A percentile compares a stretch with the other conserved stretches of the same genome.
These are phyloP conservation scores for Oreochromis grahami DNA, from an alignment of 2,797 vertebrate genomes.

Conservation along the genomic window DNA sequence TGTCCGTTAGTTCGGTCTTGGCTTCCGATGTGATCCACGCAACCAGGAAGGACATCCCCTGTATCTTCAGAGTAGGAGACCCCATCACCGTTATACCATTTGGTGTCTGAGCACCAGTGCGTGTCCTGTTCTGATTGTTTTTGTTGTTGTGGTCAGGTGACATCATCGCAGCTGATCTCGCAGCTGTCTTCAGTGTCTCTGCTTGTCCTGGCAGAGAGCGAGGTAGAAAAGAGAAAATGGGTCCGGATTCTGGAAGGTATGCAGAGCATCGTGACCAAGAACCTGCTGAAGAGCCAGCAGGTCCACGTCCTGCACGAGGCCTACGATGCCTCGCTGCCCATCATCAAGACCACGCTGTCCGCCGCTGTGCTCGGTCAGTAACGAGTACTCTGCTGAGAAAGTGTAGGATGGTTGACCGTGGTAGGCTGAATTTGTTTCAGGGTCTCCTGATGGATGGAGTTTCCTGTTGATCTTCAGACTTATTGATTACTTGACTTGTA, in stretches of 20 bases:
- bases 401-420: not conserved
- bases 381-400: not conserved
- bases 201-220: slow-evolving; percentile 91
- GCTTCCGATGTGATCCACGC: slow-evolving; percentile 96
- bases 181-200: slow-evolving; percentile 86
- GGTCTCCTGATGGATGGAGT: not conserved
- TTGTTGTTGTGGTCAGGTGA: slow-evolving; percentile 77
- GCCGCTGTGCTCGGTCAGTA: slow-evolving; percentile 87
- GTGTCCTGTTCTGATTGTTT: not conserved
- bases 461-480: not conserved
- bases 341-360: slow-evolving; percentile 87
- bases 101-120: not conserved
- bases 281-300: slow-evolving; percentile 82
- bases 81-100: not conserved
- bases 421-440: not conserved
- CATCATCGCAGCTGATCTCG: slow-evolving; percentile 85
- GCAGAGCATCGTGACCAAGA: slow-evolving; percentile 90
- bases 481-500: not conserved
- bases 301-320: slow-evolving; percentile 91
- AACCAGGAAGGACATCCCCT: slow-evolving; percentile 92
- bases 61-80: slow-evolving; percentile 85
- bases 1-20: slow-evolving; percentile 93
- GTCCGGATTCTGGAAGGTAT: slow-evolving; percentile 93
- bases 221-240: slow-evolving; percentile 94
- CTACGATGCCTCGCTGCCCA: slow-evolving; percentile 90